Percentiles rank a stretch among this genome's conserved stretches.
phyloP scores from a whole-genome alignment of 2,888 invertebrate genomes.

The Apamea epomidion region DNA sequence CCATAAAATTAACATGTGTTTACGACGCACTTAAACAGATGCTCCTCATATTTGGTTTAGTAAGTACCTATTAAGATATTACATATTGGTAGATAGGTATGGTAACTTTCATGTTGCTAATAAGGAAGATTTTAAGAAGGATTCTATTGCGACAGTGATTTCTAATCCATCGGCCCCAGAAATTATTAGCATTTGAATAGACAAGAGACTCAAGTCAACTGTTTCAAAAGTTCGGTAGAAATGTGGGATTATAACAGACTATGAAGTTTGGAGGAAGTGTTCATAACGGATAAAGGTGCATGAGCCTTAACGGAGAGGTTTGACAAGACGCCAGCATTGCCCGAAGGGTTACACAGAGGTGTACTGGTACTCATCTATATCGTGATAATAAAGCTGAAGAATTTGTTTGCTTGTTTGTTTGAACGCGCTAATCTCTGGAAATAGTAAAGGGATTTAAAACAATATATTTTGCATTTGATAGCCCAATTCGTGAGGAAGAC shows the following conservation, averaged over 20 bases:
- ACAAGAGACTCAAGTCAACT: background rate
- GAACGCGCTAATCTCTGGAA: background rate
- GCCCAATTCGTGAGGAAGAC: no score
- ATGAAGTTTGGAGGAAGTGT: background rate
- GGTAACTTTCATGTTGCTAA: no score
- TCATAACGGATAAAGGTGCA: background rate
- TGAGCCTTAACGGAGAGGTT: no score
- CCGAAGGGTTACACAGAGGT: no score
- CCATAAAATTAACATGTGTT: constrained; percentile 9
- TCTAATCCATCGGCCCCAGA: background rate
- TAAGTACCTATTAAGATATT: background rate
- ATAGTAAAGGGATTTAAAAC: background rate
- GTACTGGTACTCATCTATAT: no score
- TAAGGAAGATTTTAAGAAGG: no score
- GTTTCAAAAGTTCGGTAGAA: background rate
- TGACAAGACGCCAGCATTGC: no score
- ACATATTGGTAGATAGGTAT: no score
- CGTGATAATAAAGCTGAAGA: no score
- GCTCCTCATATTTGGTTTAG: background rate
- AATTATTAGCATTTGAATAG: constrained; percentile 19
- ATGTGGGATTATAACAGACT: background rate
- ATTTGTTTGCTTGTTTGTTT: no score
- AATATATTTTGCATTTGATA: no score
- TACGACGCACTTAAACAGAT: background rate
- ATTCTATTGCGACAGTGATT: constrained; percentile 10